Evolutionary conservation across 2,113 vertebrate genomes (phyloP).

Genomic region (Monarcha castaneiventris): DNA sequence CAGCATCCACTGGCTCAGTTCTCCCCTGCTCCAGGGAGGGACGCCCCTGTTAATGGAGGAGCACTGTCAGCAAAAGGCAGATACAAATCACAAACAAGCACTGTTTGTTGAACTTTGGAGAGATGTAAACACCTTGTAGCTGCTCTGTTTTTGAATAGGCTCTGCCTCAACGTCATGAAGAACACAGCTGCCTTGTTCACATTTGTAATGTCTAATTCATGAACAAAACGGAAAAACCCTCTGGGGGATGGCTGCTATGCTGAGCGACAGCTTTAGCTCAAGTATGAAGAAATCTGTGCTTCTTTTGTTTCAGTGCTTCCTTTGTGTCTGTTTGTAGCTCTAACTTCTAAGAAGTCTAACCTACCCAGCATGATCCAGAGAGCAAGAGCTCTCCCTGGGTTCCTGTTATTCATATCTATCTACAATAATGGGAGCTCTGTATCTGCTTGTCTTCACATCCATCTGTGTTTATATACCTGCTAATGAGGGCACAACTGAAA

Average conservation of each 20-base stretch:
- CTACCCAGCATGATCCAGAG: background rate
- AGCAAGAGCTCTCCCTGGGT: background rate
- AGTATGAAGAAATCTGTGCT: background rate
- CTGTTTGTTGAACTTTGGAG: background rate
- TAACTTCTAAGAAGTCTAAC: background rate
- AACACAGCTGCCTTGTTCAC: background rate
- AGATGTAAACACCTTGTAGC: background rate
- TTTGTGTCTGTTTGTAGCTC: background rate
- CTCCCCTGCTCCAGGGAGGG: background rate
- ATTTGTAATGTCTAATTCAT: background rate
- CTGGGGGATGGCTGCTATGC: background rate
- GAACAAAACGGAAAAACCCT: background rate
- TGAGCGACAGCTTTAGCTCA: background rate
- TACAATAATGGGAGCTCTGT: background rate
- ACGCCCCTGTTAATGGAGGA: background rate
- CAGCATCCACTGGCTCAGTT: background rate
- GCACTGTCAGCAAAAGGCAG: background rate
- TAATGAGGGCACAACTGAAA: slow-evolving; percentile 14
- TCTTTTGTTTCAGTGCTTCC: background rate
- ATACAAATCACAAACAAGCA: background rate
- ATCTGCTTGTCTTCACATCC: slow-evolving; percentile 22
- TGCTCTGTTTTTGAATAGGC: background rate
- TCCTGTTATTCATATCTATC: background rate
- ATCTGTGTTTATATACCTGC: slow-evolving; percentile 5
- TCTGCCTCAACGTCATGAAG: background rate